These are phyloP conservation scores for Chironomus striatipennis DNA, from an alignment of 1,140 invertebrate species.

Conservation along the genomic window DNA sequence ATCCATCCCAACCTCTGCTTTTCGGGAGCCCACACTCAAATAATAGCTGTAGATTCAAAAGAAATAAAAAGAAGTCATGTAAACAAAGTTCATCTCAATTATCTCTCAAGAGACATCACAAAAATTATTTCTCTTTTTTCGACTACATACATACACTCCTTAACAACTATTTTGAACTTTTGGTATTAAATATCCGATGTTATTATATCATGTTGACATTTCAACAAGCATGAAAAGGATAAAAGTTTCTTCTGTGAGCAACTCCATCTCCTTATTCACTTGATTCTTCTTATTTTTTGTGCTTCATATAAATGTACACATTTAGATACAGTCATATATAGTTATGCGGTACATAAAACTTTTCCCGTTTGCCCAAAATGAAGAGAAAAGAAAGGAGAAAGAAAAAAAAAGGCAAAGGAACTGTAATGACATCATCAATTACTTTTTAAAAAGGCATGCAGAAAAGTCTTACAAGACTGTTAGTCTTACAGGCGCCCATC, in stretches of 20 bases:
- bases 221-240: conserved; percentile 17
- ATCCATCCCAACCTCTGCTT: too few relatives aligned
- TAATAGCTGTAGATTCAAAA: too few relatives aligned
- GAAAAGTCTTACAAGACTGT: background rate
- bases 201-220: conserved; percentile 22
- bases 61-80: background rate
- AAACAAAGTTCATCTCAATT: conserved; percentile 14
- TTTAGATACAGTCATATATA: background rate
- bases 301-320: background rate
- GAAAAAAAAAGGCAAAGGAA: background rate
- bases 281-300: background rate
- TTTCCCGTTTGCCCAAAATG: background rate
- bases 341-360: background rate
- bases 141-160: background rate
- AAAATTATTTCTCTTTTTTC: background rate
- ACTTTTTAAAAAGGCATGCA: conserved; percentile 2
- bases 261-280: background rate
- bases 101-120: background rate
- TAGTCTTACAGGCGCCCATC: too few relatives aligned
- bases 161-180: conserved; percentile 24
- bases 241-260: background rate
- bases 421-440: conserved; percentile 1
- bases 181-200: conserved; percentile 19
- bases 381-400: background rate
- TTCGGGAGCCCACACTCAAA: too few relatives aligned